Percentiles rank a stretch among this genome's conserved stretches.
phyloP scores from a whole-genome alignment of 2,888 invertebrate species.

The Emmelina monodactyla region DNA sequence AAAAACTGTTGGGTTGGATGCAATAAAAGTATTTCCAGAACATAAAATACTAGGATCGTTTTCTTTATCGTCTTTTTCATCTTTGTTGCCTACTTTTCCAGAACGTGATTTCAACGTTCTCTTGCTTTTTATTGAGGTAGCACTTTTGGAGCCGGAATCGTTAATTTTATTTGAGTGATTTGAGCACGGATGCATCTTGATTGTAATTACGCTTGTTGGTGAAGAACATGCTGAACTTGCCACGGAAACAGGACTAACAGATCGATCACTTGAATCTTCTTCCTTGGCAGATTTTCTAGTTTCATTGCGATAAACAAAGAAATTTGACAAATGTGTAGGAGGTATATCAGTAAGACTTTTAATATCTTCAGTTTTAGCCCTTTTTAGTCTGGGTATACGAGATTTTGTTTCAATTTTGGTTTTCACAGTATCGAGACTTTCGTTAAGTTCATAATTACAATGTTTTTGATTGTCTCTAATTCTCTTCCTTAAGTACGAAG shows the following conservation, averaged over 20 bases:
- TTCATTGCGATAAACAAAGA: conserved; percentile 19
- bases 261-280: conserved; percentile 16
- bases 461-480: too few relatives aligned
- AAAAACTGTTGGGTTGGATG: not conserved
- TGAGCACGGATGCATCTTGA: not conserved
- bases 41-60: not conserved
- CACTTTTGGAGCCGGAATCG: too few relatives aligned
- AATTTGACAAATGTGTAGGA: conserved; percentile 4
- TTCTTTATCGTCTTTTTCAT: not conserved
- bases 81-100: not conserved
- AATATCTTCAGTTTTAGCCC: not conserved
- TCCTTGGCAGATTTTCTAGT: conserved; percentile 23
- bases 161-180: too few relatives aligned
- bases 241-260: conserved; percentile 27
- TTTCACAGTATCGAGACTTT: conserved; percentile 19
- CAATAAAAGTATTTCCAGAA: not conserved
- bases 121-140: not conserved
- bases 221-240: conserved; percentile 46
- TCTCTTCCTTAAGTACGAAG: too few relatives aligned
- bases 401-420: not conserved
- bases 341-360: conserved; percentile 29
- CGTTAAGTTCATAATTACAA: too few relatives aligned
- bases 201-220: not conserved
- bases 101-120: not conserved
- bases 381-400: not conserved